Percentiles rank a stretch among this genome's conserved stretches.
Conservation (phyloP, 2,888 invertebrate genomes). For the Lasioglossum marginatum region DNA sequence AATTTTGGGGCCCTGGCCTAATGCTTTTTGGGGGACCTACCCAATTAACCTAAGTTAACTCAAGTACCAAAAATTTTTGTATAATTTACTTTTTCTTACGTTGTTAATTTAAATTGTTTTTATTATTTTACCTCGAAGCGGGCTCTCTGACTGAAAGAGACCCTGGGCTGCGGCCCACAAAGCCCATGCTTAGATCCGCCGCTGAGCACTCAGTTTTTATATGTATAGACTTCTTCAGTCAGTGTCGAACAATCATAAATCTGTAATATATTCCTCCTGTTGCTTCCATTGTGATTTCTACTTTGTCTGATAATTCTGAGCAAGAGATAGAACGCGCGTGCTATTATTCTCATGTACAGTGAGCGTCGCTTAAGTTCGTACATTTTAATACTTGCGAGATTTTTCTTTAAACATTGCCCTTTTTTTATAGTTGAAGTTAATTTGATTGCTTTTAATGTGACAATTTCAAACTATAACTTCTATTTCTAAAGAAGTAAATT, state of each 20-base stretch:
- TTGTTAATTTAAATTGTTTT: too few species aligned
- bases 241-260: not conserved
- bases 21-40: too few species aligned
- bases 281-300: not conserved
- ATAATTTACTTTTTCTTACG: too few species aligned
- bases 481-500: not conserved
- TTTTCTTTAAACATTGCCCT: not conserved
- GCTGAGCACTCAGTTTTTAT: constrained; percentile 6
- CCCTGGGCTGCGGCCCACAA: too few species aligned
- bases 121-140: too few species aligned
- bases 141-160: too few species aligned
- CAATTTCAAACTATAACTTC: not conserved
- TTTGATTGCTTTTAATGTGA: not conserved
- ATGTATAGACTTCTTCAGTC: not conserved
- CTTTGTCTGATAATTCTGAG: not conserved
- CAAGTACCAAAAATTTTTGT: too few species aligned
- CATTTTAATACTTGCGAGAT: not conserved
- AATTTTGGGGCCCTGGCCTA: too few species aligned
- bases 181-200: too few species aligned
- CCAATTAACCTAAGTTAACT: too few species aligned
- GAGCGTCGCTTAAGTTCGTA: not conserved
- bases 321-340: not conserved
- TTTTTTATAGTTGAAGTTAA: not conserved
- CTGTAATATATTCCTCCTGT: not conserved
- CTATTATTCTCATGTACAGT: not conserved